Evolutionary conservation across 1,140 invertebrate species (phyloP).

Genomic region (Pseudobourletiella spinata): DNA sequence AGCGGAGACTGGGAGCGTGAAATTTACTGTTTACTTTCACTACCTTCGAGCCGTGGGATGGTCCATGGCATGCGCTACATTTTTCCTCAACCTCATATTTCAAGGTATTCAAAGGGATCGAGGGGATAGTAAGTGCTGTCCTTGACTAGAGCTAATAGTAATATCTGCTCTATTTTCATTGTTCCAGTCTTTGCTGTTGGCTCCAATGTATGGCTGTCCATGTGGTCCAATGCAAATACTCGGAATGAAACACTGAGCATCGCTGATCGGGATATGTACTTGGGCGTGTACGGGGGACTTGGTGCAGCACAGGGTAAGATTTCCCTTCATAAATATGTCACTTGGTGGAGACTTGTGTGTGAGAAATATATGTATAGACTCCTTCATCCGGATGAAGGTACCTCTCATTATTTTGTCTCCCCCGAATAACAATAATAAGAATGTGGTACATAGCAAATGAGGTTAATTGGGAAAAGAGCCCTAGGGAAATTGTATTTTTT

Average conservation of each 20-base stretch:
- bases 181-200: conserved; percentile 23
- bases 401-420: no score
- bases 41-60: conserved; percentile 46
- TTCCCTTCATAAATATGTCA: no score
- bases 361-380: no score
- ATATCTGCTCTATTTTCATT: background rate
- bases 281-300: conserved; percentile 78
- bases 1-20: conserved; percentile 47
- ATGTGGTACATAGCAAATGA: no score
- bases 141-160: background rate
- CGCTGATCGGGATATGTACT: conserved; percentile 62
- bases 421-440: no score
- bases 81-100: conserved; percentile 42
- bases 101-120: no score
- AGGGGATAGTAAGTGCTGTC: no score
- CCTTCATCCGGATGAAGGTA: no score
- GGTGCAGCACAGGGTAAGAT: conserved; percentile 76
- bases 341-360: no score
- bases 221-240: conserved; percentile 32
- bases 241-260: conserved; percentile 31
- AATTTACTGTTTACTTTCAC: conserved; percentile 45
- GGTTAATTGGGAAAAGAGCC: no score
- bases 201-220: conserved; percentile 27
- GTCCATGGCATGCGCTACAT: conserved; percentile 38
- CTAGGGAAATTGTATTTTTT: no score